Base-by-base conservation (phyloP, 2,888 invertebrate species). In the Globia sparganii region DNA sequence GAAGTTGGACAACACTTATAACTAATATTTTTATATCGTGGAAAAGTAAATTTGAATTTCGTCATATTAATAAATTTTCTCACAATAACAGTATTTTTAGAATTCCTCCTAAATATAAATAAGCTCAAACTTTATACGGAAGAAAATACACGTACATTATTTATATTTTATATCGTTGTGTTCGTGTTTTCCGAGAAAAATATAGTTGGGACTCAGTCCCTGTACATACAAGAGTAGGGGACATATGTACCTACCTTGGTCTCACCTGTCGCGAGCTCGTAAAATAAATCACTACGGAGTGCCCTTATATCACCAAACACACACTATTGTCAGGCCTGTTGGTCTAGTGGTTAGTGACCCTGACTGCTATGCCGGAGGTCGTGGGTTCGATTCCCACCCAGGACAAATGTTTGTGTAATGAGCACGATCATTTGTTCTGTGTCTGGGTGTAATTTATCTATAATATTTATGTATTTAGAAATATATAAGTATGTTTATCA, bases 261-360 rank as follows among this genome's bases (percentile, higher is more conserved):
- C 84, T 83, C 88, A 87, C 88, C 87, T 89, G 87, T 88, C 87
- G 86, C 87, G 80, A 82, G 72, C 81, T 83, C 90, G 90, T 91
- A 90, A 92, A 91, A 92, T 91, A 91, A 92, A 92, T 92, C 92
- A 90, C 90, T 84, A 37, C 77, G 77, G 75, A 86, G 82, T 84
- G 80, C 84, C 84, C 83, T 87, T 87, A 88, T 88, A 90, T 90
- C 88, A 90, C 84, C 78, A 78, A 84, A 83, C 75, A 84, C 85
- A 84, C 80, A 86, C 85, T 89, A 91, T 91, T 89, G 88, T 88
- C 85, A 85, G n/a, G n/a, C n/a, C n/a, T n/a, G n/a, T n/a, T n/a
- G n/a, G n/a, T n/a, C n/a, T n/a, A n/a, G n/a, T n/a, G n/a, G n/a
- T n/a, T n/a, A n/a, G n/a, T n/a, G n/a, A n/a, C n/a, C n/a, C n/a